phyloP scores from a whole-genome alignment of 2,888 invertebrate species.

The Dichetophora obliterata region DNA sequence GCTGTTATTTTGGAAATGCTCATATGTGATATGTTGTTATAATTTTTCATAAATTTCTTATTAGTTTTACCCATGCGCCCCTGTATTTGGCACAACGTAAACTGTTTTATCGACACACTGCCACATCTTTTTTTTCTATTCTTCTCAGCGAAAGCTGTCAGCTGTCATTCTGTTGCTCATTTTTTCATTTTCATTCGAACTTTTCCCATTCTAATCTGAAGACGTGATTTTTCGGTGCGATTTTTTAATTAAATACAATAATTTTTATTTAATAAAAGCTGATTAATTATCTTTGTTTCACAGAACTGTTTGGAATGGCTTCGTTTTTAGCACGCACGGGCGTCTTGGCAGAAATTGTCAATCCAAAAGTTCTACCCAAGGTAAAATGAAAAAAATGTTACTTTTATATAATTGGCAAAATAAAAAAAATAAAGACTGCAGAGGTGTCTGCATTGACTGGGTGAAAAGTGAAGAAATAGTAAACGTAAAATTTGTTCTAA shows the following conservation, averaged over 20 bases:
- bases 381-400: constrained; percentile 69
- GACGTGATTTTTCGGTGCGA: constrained; percentile 48
- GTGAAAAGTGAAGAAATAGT: background rate
- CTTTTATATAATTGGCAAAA: constrained; percentile 61
- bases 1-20: too few species aligned
- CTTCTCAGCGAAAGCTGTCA: constrained; percentile 5
- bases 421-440: constrained; percentile 48
- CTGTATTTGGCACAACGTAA: background rate
- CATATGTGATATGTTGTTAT: too few species aligned
- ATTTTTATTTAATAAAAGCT: constrained; percentile 3
- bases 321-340: constrained; percentile 82
- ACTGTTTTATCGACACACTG: background rate
- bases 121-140: background rate
- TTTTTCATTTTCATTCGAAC: constrained; percentile 44
- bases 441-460: background rate
- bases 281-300: constrained; percentile 28
- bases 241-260: constrained; percentile 26
- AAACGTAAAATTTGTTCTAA: background rate
- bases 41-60: too few species aligned
- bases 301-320: constrained; percentile 74
- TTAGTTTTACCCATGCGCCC: background rate
- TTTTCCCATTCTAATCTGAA: constrained; percentile 35
- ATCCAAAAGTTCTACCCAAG: constrained; percentile 80
- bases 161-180: constrained; percentile 29
- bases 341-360: constrained; percentile 78